Evolutionary conservation across 2,113 vertebrate genomes (phyloP).

Genomic region (Malurus melanocephalus): DNA sequence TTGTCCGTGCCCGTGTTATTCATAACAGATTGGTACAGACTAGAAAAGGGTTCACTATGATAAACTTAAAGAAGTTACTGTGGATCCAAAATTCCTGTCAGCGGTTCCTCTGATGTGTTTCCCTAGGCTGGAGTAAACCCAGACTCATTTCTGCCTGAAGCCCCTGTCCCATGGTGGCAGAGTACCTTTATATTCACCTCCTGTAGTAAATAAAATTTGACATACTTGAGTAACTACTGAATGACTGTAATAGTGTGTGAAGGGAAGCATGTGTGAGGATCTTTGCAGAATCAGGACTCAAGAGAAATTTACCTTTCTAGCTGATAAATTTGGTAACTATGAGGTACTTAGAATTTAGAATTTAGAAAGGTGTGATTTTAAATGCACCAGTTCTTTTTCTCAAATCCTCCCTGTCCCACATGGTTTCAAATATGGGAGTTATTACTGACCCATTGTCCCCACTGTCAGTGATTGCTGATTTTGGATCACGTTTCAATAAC

Average conservation of each 20-base stretch:
- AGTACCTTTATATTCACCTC: not conserved
- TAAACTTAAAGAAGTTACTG: not conserved
- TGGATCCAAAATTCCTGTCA: not conserved
- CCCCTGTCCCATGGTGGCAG: not conserved
- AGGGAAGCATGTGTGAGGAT: not conserved
- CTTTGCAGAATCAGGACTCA: not conserved
- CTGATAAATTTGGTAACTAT: not conserved
- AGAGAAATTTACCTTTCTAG: not conserved
- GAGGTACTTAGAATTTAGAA: not conserved
- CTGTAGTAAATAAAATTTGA: not conserved
- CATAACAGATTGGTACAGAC: not conserved
- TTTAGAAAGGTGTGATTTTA: not conserved
- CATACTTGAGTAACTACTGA: not conserved
- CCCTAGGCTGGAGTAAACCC: not conserved
- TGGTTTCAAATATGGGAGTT: not conserved
- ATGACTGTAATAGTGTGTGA: not conserved
- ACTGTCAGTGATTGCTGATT: not conserved
- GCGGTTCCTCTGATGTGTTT: not conserved
- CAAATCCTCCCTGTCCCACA: not conserved
- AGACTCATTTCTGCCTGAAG: not conserved
- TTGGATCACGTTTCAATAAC: not conserved
- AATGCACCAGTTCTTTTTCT: not conserved
- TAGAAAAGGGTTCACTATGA: not conserved
- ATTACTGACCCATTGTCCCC: not conserved
- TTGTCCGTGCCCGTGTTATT: not conserved